A percentile compares a stretch with the other conserved stretches of the same genome.
These are phyloP conservation scores for Tetramorium alpestre DNA, from an alignment of 1,140 invertebrate species.

Conservation along the genomic window DNA sequence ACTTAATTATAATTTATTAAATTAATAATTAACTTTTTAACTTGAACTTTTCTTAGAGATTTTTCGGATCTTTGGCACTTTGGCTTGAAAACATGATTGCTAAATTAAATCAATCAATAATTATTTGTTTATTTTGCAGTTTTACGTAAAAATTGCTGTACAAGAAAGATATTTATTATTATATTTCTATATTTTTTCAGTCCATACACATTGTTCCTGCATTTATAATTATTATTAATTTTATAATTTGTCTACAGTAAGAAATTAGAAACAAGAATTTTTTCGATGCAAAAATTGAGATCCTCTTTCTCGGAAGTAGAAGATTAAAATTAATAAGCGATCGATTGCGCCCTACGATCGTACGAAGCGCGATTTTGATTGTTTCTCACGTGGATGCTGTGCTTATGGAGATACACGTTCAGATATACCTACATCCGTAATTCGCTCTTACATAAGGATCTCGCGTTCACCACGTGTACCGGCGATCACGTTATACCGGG, in stretches of 20 bases:
- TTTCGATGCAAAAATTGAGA: not conserved
- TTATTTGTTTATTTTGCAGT: not conserved
- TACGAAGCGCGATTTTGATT: not conserved
- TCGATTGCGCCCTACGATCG: not conserved
- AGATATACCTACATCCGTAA: not conserved
- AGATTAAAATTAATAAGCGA: not conserved
- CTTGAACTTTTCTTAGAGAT: not conserved
- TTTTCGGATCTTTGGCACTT: not conserved
- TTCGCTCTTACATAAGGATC: conserved; percentile 57
- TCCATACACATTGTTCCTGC: not conserved
- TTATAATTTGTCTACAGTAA: too few species aligned
- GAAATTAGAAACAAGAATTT: too few species aligned
- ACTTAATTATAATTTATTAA: too few species aligned
- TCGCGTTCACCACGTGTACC: conserved; percentile 62
- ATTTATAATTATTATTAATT: too few species aligned
- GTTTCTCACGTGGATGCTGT: not conserved
- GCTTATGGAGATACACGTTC: not conserved
- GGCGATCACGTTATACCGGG: conserved; percentile 59
- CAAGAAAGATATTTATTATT: not conserved
- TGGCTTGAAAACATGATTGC: not conserved
- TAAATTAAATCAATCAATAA: not conserved
- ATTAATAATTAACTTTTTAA: too few species aligned
- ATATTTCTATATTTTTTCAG: not conserved
- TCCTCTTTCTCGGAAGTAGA: too few species aligned
- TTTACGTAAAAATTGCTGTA: not conserved